Evolutionary conservation across 64 coral and sea anemone species (phyloP).

Genomic region (Stichodactyla helianthus): DNA sequence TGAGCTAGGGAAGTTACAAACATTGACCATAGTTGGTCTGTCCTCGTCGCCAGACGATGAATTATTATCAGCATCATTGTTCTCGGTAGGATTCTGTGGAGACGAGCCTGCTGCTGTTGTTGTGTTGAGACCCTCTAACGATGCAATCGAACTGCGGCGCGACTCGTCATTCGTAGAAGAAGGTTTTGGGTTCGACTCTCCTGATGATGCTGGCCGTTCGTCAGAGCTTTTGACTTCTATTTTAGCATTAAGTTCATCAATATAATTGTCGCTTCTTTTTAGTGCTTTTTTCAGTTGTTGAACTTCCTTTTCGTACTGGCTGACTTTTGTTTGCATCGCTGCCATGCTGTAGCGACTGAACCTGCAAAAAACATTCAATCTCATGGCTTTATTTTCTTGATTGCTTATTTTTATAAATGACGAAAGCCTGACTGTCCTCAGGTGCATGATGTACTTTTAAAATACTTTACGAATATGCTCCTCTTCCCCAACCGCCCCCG

Average conservation of each 20-base stretch:
- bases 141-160: constrained; percentile 22
- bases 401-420: too few species aligned
- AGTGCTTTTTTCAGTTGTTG: constrained; percentile 87
- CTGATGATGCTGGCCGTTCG: background rate
- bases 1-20: constrained; percentile 8
- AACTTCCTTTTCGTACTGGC: constrained; percentile 88
- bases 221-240: constrained; percentile 19
- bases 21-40: constrained; percentile 18
- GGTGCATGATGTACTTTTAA: too few species aligned
- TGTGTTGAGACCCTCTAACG: background rate
- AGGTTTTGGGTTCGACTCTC: background rate
- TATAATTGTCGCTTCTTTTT: constrained; percentile 71
- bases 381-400: background rate
- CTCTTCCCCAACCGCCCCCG: too few species aligned
- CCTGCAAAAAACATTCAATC: constrained; percentile 7
- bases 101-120: background rate
- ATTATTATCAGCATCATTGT: background rate
- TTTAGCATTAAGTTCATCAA: constrained; percentile 72
- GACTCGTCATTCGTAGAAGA: background rate
- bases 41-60: background rate
- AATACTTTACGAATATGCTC: too few species aligned
- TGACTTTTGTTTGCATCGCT: constrained; percentile 84
- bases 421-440: too few species aligned
- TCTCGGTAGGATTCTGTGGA: background rate
- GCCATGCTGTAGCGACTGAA: constrained; percentile 82